Evolutionary conservation across 2,797 vertebrate species (phyloP), one percentile per base, ranked within the genome.

Genomic region (Champsocephalus esox): DNA sequence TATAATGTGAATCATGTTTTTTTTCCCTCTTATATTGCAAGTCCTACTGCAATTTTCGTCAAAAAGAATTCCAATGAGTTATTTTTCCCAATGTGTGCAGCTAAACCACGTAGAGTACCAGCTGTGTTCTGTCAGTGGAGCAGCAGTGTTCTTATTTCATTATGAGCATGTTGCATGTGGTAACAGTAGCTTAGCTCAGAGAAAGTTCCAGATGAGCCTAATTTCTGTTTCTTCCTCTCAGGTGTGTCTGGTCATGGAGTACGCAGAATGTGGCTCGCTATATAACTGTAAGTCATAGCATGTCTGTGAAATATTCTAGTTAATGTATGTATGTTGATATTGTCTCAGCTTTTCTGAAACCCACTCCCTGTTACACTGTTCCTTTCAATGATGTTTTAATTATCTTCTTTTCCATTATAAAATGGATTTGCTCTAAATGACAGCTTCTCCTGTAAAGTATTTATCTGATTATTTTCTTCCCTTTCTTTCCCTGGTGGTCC

Each of bases 161-260:
- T 16, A 9, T 54, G 55, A 43, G 14, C 56, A 12, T 28, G 14
- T 28, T 17, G 34, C 17, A 12, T 13, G 38, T 28, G 9, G 21
- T 3, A 44, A 1, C 59, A 17, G 14, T 46, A 28, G 0, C 41
- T 4, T 7, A 32, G 28, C 28, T 63, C 3, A 56, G 19, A 51
- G 7, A 3, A 12, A 12, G 24, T 55, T 60, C 44, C 19, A 21
- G 4, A 45, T 32, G 16, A 46, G 4, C 48, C 17, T 38, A 7
- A 38, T 38, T 2, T 3, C 14, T 49, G 9, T 65, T 66, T 43
- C 84, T 43, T 88, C 75, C 68, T 16, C 21, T 19, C 89, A 99
- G 98, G 98, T 99, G 21, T 98, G 97, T 95, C 95, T 99, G 83
- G 98, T 99, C 79, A 99, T 99, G 98, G 98, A 99, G 86, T 99